Base-by-base conservation (phyloP, 2,113 vertebrate species). In the Leptobrachium ailaonicum region DNA sequence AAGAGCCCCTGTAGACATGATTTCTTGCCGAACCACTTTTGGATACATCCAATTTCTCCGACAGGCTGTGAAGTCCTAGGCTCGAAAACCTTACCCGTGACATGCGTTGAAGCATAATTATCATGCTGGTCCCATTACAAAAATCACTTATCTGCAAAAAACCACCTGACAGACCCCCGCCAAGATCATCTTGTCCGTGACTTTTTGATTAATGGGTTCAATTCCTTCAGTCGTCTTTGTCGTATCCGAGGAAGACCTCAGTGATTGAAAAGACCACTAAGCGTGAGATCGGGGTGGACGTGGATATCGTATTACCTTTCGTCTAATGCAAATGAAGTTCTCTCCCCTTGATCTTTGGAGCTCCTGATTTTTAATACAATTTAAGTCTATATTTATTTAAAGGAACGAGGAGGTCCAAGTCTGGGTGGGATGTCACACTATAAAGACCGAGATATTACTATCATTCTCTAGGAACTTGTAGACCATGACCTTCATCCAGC, bases 81-180 rank as follows among this genome's bases (percentile, higher is more conserved):
- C 41, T 73, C 6, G 56, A 47, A 73, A 72, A 60, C 6, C 41
- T 70, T 44, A 79, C 42, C 32, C 62, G 72, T 68, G 40, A 20
- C 42, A 32, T 56, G 11, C 20, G 41, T 66, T 41, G 9, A 73
- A 73, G 45, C 40, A 41, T 70, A 66, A 66, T 73, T 66, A 66
- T 54, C 60, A 66, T 44, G 63, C 62, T 54, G 47, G 43, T 72
- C 40, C 77, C 66, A 80, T 67, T 73, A 56, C 63, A 73, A 40
- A 67, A 56, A 73, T 73, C 72, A 66, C 47, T 73, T 58, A 73
- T 80, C 77, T 80, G 44, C 47, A 71, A 45, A 71, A 45, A 66
- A 50, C 56, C 76, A 72, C 13, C 76, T 71, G 56, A 79, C 58
- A 71, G 70, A 54, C 62, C 44, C 60, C 40, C 7, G 43, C 43